These are phyloP conservation scores for Ormyrus pomaceus DNA, from an alignment of 2,888 invertebrate genomes.

Conservation along the genomic window DNA sequence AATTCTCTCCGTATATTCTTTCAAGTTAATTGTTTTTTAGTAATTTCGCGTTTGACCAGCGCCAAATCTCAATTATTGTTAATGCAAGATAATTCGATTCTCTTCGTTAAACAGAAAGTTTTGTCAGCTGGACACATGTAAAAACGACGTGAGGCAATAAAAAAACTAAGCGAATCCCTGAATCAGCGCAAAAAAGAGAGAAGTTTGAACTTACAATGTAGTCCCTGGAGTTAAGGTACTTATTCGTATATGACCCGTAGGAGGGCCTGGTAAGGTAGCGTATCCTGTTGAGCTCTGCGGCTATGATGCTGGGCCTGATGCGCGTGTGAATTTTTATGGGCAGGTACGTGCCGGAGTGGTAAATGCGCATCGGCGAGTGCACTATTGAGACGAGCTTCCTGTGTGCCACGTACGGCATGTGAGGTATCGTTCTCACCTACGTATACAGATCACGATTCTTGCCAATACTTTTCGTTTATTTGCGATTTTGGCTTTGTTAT, in stretches of 20 bases:
- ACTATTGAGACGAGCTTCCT: constrained; percentile 73
- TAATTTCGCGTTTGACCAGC: too few relatives aligned
- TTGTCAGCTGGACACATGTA: too few relatives aligned
- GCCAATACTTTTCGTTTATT: constrained; percentile 16
- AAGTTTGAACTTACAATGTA: constrained; percentile 74
- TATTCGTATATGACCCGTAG: constrained; percentile 79
- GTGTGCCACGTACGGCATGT: constrained; percentile 75
- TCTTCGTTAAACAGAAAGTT: too few relatives aligned
- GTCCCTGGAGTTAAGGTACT: constrained; percentile 89
- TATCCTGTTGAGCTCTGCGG: constrained; percentile 74
- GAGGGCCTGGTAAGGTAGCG: constrained; percentile 70
- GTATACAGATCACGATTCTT: constrained; percentile 47
- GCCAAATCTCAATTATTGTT: too few relatives aligned
- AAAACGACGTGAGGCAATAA: too few relatives aligned
- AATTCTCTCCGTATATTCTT: neutral
- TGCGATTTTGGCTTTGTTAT: neutral
- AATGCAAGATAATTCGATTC: too few relatives aligned
- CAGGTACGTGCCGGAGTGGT: constrained; percentile 68
- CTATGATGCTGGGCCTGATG: constrained; percentile 72
- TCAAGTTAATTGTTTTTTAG: too few relatives aligned
- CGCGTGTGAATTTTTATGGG: constrained; percentile 72
- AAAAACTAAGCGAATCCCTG: too few relatives aligned
- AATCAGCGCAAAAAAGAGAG: neutral
- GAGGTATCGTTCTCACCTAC: constrained; percentile 70
- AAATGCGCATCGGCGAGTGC: constrained; percentile 71